These are phyloP conservation scores for Macquaria australasica DNA, from an alignment of 2,113 vertebrate species.

Conservation along the genomic window DNA sequence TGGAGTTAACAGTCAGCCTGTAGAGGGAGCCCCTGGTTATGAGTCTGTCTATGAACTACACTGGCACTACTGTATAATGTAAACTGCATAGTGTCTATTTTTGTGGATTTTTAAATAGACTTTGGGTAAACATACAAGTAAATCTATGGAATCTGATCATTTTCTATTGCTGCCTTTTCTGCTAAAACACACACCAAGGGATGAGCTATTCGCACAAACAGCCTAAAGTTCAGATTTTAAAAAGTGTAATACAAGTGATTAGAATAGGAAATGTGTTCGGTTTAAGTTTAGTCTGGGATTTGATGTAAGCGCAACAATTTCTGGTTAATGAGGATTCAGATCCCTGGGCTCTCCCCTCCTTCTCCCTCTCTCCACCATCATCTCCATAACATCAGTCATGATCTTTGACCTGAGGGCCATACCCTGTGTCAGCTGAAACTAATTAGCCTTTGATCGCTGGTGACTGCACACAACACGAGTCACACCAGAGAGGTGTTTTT, in stretches of 20 bases:
- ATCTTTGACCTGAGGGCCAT: constrained; percentile 84
- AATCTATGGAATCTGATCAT: constrained; percentile 10
- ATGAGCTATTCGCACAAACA: constrained; percentile 25
- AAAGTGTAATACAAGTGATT: constrained; percentile 50
- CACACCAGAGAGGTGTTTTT: constrained; percentile 55
- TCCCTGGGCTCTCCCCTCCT: constrained; percentile 69
- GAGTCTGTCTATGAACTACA: constrained; percentile 32
- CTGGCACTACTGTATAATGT: constrained; percentile 20
- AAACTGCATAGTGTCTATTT: constrained; percentile 21
- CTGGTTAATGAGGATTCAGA: constrained; percentile 82
- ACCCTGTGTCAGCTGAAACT: constrained; percentile 83
- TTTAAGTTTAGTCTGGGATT: constrained; percentile 53
- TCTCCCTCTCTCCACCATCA: constrained; percentile 71
- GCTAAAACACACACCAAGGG: constrained; percentile 8
- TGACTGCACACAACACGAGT: constrained; percentile 77
- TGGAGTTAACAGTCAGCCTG: constrained; percentile 62
- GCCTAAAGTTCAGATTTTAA: constrained; percentile 23
- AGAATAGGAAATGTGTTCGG: constrained; percentile 37
- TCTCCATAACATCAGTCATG: constrained; percentile 82
- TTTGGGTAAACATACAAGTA: constrained; percentile 12
- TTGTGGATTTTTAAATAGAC: constrained; percentile 33
- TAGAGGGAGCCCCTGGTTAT: constrained; percentile 80
- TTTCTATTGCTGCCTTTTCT: constrained; percentile 1
- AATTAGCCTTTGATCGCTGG: constrained; percentile 85
- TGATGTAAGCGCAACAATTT: constrained; percentile 71